Percentiles rank a stretch among this genome's conserved stretches.
Conservation (phyloP, 64 coral and sea anemone genomes). For the Catalaphyllia jardinei region DNA sequence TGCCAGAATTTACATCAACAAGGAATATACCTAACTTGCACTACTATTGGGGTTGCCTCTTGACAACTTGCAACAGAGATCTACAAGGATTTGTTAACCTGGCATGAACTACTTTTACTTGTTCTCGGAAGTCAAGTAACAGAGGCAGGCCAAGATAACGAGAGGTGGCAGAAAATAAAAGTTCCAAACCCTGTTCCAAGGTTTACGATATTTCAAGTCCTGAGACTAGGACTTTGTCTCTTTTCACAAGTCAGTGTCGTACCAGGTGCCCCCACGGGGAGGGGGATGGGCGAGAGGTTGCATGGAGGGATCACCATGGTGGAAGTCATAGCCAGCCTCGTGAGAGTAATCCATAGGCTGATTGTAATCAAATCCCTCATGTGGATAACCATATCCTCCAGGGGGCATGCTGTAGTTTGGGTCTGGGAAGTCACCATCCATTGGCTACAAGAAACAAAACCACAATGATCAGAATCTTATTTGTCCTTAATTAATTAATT, state of each 20-base stretch:
- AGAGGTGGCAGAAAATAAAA: not conserved
- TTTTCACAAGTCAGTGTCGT: constrained; percentile 82
- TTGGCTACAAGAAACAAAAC: constrained; percentile 49
- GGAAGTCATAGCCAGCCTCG: constrained; percentile 56
- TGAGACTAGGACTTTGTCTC: not conserved
- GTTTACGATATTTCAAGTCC: not conserved
- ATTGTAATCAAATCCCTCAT: constrained; percentile 85
- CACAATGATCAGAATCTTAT: not conserved
- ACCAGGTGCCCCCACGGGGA: constrained; percentile 73
- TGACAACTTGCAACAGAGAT: not conserved
- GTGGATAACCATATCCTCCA: constrained; percentile 69
- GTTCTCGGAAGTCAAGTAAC: not conserved
- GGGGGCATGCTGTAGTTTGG: constrained; percentile 64
- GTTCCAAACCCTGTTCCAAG: not conserved
- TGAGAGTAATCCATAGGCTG: constrained; percentile 83
- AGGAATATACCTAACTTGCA: not conserved
- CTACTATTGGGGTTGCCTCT: not conserved
- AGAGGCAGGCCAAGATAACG: not conserved
- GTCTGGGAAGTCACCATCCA: constrained; percentile 89
- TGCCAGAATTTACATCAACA: not conserved
- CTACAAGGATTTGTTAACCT: not conserved
- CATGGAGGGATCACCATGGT: constrained; percentile 68
- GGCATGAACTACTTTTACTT: not conserved
- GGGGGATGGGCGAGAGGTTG: constrained; percentile 74
- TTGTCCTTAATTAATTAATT: no score